Conservation (phyloP, 2,888 invertebrate species). For the Drosophila infuscata region DNA sequence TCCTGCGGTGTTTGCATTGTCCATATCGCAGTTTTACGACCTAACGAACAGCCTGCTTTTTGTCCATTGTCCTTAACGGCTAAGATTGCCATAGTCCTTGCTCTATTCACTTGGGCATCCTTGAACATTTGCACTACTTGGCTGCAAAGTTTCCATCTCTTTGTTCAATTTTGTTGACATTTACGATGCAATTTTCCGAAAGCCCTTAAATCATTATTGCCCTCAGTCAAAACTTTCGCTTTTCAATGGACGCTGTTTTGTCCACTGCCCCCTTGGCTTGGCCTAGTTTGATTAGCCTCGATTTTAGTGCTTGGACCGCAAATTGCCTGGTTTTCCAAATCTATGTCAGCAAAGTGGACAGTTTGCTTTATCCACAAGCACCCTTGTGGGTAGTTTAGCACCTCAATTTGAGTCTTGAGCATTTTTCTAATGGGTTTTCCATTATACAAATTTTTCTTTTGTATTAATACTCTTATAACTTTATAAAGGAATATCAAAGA, state of each 20-base stretch:
- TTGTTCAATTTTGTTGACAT: conserved; percentile 61
- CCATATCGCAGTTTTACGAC: conserved; percentile 66
- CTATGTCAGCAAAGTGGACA: neutral
- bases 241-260: conserved; percentile 14
- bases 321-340: conserved; percentile 25
- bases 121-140: conserved; percentile 39
- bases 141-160: conserved; percentile 24
- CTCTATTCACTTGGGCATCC: conserved; percentile 38
- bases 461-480: neutral
- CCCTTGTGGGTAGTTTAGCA: neutral
- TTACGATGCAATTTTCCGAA: conserved; percentile 70
- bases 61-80: conserved; percentile 42
- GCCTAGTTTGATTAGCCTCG: conserved; percentile 74
- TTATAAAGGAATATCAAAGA: neutral
- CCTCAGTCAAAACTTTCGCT: conserved; percentile 57
- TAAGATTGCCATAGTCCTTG: conserved; percentile 41
- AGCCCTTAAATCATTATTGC: conserved; percentile 58
- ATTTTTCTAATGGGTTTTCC: neutral
- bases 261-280: conserved; percentile 26
- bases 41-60: conserved; percentile 68
- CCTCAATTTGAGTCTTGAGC: neutral
- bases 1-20: conserved; percentile 62
- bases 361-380: neutral
- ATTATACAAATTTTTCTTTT: neutral
- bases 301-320: conserved; percentile 43